phyloP scores from a whole-genome alignment of 2,113 vertebrate species.

The Hippocampus zosterae region DNA sequence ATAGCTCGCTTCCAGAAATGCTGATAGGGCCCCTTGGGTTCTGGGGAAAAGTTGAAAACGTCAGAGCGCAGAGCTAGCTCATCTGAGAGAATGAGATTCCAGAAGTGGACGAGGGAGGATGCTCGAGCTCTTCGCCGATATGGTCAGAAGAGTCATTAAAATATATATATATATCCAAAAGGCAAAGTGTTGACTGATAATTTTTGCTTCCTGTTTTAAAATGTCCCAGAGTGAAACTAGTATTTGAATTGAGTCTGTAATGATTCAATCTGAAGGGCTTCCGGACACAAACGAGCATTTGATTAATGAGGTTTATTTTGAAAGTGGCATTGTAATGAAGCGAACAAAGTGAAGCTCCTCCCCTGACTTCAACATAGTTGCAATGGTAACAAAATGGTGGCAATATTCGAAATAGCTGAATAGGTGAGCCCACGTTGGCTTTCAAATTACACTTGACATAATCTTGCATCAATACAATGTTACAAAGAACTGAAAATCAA shows the following conservation, averaged over 20 bases:
- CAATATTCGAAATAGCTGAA: too few species aligned
- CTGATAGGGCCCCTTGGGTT: too few species aligned
- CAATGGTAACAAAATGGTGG: not conserved
- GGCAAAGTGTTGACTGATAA: too few species aligned
- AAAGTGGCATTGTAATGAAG: not conserved
- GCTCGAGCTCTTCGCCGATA: too few species aligned
- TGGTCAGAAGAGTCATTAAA: too few species aligned
- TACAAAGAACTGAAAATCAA: not conserved
- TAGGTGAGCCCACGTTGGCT: not conserved
- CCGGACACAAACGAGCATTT: not conserved
- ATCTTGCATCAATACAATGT: not conserved
- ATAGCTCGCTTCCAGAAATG: too few species aligned
- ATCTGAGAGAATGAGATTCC: too few species aligned
- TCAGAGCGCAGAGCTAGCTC: too few species aligned
- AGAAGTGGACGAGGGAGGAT: too few species aligned
- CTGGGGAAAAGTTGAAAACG: too few species aligned
- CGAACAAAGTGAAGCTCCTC: too few species aligned
- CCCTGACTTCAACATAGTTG: not conserved
- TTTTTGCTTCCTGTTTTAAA: not conserved
- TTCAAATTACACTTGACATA: not conserved
- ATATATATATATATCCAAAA: too few species aligned
- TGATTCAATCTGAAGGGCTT: not conserved
- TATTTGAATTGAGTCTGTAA: not conserved
- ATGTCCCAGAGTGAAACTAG: not conserved
- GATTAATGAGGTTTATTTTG: not conserved